Conservation (phyloP, 2,113 vertebrate species). For the Nematolebias whitei region DNA sequence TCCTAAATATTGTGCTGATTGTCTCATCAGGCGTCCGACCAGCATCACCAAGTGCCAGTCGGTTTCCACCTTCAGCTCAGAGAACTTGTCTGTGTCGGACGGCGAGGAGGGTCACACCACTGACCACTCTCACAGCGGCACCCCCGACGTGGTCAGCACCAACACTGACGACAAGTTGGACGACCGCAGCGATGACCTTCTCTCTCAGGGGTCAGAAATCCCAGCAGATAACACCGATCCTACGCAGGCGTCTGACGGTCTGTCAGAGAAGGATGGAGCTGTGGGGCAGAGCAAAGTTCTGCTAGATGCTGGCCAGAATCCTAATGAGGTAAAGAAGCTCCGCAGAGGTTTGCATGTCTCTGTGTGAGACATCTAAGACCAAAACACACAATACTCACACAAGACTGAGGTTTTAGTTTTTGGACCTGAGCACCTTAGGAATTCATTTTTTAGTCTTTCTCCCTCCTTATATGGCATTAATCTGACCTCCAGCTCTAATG, state of each 20-base stretch:
- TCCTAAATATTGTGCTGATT: neutral
- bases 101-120: conserved; percentile 92
- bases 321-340: conserved; percentile 76
- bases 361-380: conserved; percentile 7
- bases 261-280: conserved; percentile 83
- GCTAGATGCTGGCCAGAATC: conserved; percentile 80
- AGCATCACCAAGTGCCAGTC: conserved; percentile 91
- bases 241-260: conserved; percentile 78
- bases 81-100: conserved; percentile 90
- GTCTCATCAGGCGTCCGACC: conserved; percentile 78
- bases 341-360: conserved; percentile 18
- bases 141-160: conserved; percentile 90
- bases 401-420: too few species aligned
- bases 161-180: conserved; percentile 90
- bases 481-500: too few species aligned
- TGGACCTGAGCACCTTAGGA: too few species aligned
- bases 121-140: conserved; percentile 90
- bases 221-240: conserved; percentile 85
- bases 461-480: too few species aligned
- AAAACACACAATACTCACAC: neutral
- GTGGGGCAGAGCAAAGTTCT: conserved; percentile 79
- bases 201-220: conserved; percentile 90
- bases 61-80: conserved; percentile 91
- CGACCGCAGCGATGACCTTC: conserved; percentile 87
- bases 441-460: too few species aligned